Conservation (phyloP, 2,888 invertebrate species). For the Drepana falcataria region DNA sequence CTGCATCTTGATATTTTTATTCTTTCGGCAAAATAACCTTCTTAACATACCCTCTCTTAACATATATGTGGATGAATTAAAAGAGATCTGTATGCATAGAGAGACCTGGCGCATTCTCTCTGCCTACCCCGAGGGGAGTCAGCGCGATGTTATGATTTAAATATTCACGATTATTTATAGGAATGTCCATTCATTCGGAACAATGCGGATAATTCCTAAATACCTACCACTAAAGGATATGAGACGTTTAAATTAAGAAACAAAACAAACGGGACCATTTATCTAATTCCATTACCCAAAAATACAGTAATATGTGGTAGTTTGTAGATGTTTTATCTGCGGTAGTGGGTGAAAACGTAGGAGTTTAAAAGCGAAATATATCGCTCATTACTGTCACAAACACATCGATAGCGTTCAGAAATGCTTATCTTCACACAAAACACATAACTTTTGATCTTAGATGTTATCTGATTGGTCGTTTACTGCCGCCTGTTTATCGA, state of each 20-base stretch:
- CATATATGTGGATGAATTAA: no score
- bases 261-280: constrained; percentile 11
- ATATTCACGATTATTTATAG: no score
- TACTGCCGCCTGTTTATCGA: constrained; percentile 3
- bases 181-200: constrained; percentile 21
- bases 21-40: no score
- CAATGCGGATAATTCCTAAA: no score
- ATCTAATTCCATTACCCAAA: constrained; percentile 20
- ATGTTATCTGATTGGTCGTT: constrained; percentile 16
- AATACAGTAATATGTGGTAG: constrained; percentile 7
- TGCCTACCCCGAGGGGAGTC: no score
- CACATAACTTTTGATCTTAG: constrained; percentile 16
- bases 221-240: constrained; percentile 11
- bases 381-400: constrained; percentile 21
- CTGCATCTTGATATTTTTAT: no score
- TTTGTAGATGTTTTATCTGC: constrained; percentile 1
- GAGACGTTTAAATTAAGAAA: constrained; percentile 8
- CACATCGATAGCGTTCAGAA: constrained; percentile 11
- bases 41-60: no score
- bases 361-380: constrained; percentile 12
- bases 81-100: no score
- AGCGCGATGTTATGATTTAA: neutral
- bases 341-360: constrained; percentile 17
- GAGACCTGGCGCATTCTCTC: no score
- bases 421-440: neutral